These are phyloP conservation scores for Bergia puertoricense DNA, from an alignment of 92 coral and sea anemone genomes.

Conservation along the genomic window DNA sequence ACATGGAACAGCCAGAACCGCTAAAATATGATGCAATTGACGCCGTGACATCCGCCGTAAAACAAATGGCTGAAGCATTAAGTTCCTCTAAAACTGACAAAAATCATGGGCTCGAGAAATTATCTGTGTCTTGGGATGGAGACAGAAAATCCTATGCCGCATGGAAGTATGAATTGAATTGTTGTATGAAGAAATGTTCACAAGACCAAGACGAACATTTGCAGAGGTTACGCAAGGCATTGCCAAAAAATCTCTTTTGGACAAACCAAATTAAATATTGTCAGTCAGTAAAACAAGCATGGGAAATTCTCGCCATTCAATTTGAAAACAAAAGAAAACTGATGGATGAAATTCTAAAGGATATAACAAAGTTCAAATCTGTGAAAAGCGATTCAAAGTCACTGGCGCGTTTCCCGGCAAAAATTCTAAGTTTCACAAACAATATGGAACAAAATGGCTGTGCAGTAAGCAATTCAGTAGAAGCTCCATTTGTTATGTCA, in stretches of 20 bases:
- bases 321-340: constrained; percentile 62
- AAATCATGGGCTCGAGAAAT: constrained; percentile 9
- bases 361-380: too few species aligned
- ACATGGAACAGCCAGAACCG: constrained; percentile 16
- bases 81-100: constrained; percentile 8
- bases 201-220: constrained; percentile 42
- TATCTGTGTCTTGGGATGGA: too few species aligned
- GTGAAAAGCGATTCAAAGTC: too few species aligned
- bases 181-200: constrained; percentile 49
- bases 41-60: background rate
- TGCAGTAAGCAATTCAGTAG: too few species aligned
- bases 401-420: too few species aligned
- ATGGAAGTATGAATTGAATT: constrained; percentile 50
- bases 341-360: too few species aligned
- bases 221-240: constrained; percentile 60
- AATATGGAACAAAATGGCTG: too few species aligned
- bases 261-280: too few species aligned
- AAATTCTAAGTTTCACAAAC: too few species aligned
- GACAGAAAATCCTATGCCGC: too few species aligned
- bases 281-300: too few species aligned
- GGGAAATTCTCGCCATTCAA: constrained; percentile 58
- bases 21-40: constrained; percentile 31
- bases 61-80: constrained; percentile 30
- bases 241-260: constrained; percentile 34
- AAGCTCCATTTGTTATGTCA: too few species aligned